These are phyloP conservation scores for Platycheirus rosarum DNA, from an alignment of 2,888 invertebrate genomes.

Conservation along the genomic window DNA sequence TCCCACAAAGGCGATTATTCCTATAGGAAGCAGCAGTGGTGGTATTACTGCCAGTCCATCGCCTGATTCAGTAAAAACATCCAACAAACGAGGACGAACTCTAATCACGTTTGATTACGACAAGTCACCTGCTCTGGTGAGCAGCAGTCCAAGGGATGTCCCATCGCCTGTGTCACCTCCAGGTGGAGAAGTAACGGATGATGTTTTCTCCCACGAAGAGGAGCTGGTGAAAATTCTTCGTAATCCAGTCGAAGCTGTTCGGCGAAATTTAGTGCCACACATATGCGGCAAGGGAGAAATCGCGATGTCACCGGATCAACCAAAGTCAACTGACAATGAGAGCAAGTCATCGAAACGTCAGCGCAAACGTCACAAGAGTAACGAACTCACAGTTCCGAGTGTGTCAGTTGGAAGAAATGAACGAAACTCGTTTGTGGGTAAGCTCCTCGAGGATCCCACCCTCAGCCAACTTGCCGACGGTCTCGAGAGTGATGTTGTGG, in stretches of 20 bases:
- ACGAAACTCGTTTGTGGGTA: slow-evolving; percentile 84
- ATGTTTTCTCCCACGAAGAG: slow-evolving; percentile 80
- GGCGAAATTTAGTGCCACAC: slow-evolving; percentile 89
- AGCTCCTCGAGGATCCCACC: slow-evolving; percentile 86
- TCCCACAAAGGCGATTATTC: slow-evolving; percentile 82
- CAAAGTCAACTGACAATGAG: slow-evolving; percentile 31
- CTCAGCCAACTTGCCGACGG: slow-evolving; percentile 86
- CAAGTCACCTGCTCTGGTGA: slow-evolving; percentile 75
- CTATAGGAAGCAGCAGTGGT: slow-evolving; percentile 80
- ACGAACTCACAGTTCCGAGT: slow-evolving; percentile 52
- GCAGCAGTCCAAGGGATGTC: slow-evolving; percentile 35
- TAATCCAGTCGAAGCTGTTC: slow-evolving; percentile 90
- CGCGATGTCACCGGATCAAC: background rate
- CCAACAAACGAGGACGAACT: slow-evolving; percentile 79
- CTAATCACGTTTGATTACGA: slow-evolving; percentile 81
- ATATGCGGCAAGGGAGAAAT: slow-evolving; percentile 87
- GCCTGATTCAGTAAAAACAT: slow-evolving; percentile 75
- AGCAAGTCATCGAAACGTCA: slow-evolving; percentile 42
- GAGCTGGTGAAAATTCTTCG: slow-evolving; percentile 85
- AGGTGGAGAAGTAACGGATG: slow-evolving; percentile 47
- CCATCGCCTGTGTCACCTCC: slow-evolving; percentile 37
- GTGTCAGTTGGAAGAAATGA: slow-evolving; percentile 74
- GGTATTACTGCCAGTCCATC: slow-evolving; percentile 69
- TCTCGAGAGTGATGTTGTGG: slow-evolving; percentile 85
- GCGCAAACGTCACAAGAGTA: slow-evolving; percentile 59